Evolutionary conservation across 2,113 vertebrate species (phyloP).

Genomic region (Eulacestoma nigropectus): DNA sequence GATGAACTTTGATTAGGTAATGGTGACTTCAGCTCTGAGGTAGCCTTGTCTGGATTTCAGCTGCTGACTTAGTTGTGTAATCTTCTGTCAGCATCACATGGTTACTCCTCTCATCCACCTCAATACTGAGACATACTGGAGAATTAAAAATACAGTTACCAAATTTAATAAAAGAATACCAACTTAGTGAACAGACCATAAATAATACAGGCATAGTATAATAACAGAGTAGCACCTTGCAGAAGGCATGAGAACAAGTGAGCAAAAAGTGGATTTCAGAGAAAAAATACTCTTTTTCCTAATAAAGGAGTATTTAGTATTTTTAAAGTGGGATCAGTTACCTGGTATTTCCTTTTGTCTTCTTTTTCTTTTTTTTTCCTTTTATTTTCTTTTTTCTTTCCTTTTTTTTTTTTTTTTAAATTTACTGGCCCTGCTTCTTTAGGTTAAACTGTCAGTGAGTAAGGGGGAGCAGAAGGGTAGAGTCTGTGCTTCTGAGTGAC

Average conservation of each 20-base stretch:
- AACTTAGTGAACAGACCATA: slow-evolving; percentile 7
- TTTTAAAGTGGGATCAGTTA: not conserved
- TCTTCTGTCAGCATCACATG: not conserved
- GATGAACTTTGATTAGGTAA: not conserved
- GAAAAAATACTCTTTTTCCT: not conserved
- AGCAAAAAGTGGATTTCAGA: not conserved
- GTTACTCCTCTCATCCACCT: not conserved
- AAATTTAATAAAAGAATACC: not conserved
- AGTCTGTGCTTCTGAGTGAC: not conserved
- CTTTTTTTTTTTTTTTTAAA: not conserved
- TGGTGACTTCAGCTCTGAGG: not conserved
- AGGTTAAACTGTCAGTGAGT: not conserved
- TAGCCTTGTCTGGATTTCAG: not conserved
- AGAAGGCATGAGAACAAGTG: not conserved
- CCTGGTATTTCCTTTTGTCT: not conserved
- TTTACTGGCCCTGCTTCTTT: not conserved
- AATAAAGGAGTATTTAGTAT: not conserved
- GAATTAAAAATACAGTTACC: not conserved
- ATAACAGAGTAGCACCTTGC: not conserved
- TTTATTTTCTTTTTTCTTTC: not conserved
- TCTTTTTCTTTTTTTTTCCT: not conserved
- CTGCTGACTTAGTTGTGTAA: not conserved
- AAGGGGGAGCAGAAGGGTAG: not conserved
- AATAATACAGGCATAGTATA: not conserved
- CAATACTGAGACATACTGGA: not conserved